These are phyloP conservation scores for Caenorhabditis parvicauda DNA, from an alignment of 2,888 invertebrate species.

Conservation along the genomic window DNA sequence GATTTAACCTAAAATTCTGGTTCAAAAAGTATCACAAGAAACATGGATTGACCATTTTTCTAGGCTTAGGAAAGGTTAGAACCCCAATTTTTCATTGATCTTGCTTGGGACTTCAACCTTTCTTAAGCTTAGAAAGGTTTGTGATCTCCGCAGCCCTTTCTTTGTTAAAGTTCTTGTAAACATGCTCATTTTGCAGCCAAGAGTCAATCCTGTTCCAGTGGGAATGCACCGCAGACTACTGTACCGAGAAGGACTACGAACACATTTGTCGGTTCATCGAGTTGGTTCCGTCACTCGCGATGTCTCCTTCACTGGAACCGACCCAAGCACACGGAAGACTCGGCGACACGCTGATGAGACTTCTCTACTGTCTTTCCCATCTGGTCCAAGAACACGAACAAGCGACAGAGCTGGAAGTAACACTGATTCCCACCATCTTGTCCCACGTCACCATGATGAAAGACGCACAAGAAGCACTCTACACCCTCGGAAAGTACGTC, in stretches of 20 bases:
- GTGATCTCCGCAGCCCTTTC: too few relatives aligned
- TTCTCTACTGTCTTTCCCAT: slow-evolving; percentile 34
- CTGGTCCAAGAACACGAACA: slow-evolving; percentile 34
- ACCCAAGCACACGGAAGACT: slow-evolving; percentile 14
- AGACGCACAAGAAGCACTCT: slow-evolving; percentile 12
- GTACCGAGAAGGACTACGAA: slow-evolving; percentile 23
- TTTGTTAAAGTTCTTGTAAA: too few relatives aligned
- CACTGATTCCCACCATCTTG: slow-evolving; percentile 14
- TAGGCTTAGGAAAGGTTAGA: too few relatives aligned
- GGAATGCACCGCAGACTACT: slow-evolving; percentile 35
- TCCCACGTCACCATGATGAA: slow-evolving; percentile 2
- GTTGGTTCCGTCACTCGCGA: slow-evolving; percentile 5
- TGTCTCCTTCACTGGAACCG: not conserved
- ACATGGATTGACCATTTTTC: too few relatives aligned
- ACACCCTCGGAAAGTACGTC: slow-evolving; percentile 21
- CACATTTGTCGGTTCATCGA: slow-evolving; percentile 12
- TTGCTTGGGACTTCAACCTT: not conserved
- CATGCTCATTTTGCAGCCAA: too few relatives aligned
- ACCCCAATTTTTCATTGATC: not conserved
- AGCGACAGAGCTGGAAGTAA: slow-evolving; percentile 15
- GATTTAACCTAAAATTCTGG: too few relatives aligned
- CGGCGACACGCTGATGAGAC: slow-evolving; percentile 29
- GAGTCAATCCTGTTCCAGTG: slow-evolving; percentile 35
- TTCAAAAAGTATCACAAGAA: too few relatives aligned
- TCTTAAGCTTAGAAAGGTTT: slow-evolving; percentile 22